Evolutionary conservation across 2,888 invertebrate genomes (phyloP).

Genomic region (Hyles lineata): DNA sequence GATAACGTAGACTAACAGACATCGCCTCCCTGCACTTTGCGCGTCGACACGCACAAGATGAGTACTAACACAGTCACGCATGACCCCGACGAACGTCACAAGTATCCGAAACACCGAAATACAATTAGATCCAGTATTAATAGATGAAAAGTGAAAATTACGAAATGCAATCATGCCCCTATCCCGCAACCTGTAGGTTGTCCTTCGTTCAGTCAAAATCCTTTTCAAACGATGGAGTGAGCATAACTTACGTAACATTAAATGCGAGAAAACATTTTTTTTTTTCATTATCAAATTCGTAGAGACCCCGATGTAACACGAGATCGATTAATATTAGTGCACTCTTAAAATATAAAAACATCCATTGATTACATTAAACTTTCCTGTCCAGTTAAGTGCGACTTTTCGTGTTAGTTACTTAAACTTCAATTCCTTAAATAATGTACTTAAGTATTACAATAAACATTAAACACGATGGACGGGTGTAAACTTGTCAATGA

Average conservation of each 20-base stretch:
- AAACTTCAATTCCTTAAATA: slow-evolving; percentile 79
- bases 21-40: slow-evolving; percentile 71
- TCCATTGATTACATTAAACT: slow-evolving; percentile 70
- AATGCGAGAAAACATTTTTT: slow-evolving; percentile 68
- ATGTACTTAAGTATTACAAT: slow-evolving; percentile 78
- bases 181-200: slow-evolving; percentile 12
- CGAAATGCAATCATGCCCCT: background rate
- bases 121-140: slow-evolving; percentile 39
- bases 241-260: slow-evolving; percentile 71
- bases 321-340: slow-evolving; percentile 65
- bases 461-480: slow-evolving; percentile 83
- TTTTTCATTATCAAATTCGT: slow-evolving; percentile 76
- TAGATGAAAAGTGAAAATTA: slow-evolving; percentile 19
- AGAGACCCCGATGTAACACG: slow-evolving; percentile 56
- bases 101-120: slow-evolving; percentile 17
- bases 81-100: slow-evolving; percentile 4
- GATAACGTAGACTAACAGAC: slow-evolving; percentile 69
- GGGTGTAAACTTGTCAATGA: slow-evolving; percentile 82
- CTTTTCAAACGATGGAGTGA: slow-evolving; percentile 69
- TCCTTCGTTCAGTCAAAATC: slow-evolving; percentile 43
- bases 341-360: slow-evolving; percentile 76
- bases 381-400: slow-evolving; percentile 76
- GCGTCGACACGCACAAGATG: slow-evolving; percentile 7
- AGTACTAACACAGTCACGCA: background rate
- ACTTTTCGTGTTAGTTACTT: slow-evolving; percentile 74